A percentile compares a stretch with the other conserved stretches of the same genome.
phyloP scores from a whole-genome alignment of 1,140 invertebrate species.

The Plectus sambesii region DNA sequence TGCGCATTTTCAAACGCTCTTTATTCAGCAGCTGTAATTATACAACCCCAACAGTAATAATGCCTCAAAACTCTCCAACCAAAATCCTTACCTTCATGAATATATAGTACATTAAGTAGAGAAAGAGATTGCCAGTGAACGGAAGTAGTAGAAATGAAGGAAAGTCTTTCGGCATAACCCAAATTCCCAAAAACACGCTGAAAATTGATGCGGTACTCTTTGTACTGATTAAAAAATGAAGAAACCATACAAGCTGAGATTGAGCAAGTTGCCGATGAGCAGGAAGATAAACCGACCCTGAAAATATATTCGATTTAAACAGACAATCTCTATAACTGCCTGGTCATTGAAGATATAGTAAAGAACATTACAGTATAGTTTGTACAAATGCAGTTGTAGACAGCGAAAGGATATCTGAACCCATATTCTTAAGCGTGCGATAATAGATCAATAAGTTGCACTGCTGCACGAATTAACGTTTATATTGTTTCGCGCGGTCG shows the following conservation, averaged over 20 bases:
- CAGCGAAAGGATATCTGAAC: too few species aligned
- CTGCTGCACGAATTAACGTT: too few species aligned
- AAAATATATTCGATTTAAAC: slow-evolving; percentile 17
- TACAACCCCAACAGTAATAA: slow-evolving; percentile 26
- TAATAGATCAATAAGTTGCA: too few species aligned
- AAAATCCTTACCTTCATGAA: slow-evolving; percentile 63
- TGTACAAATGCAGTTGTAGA: too few species aligned
- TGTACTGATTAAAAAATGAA: not conserved
- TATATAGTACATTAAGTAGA: slow-evolving; percentile 72
- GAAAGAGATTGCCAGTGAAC: slow-evolving; percentile 67
- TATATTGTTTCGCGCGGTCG: too few species aligned
- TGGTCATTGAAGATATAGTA: too few species aligned
- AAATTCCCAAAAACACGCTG: slow-evolving; percentile 58
- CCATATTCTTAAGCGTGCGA: too few species aligned
- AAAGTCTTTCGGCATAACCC: slow-evolving; percentile 61
- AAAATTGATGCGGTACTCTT: slow-evolving; percentile 24
- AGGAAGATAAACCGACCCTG: slow-evolving; percentile 49
- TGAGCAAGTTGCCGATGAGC: slow-evolving; percentile 59
- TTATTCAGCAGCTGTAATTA: slow-evolving; percentile 57
- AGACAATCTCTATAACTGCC: too few species aligned
- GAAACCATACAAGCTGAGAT: slow-evolving; percentile 56
- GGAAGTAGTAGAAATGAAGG: slow-evolving; percentile 67
- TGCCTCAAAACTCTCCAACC: slow-evolving; percentile 1
- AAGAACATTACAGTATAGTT: too few species aligned
- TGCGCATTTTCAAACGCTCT: slow-evolving; percentile 57